phyloP scores from a whole-genome alignment of 2,797 vertebrate genomes.

The Sebastes trivittatus region DNA sequence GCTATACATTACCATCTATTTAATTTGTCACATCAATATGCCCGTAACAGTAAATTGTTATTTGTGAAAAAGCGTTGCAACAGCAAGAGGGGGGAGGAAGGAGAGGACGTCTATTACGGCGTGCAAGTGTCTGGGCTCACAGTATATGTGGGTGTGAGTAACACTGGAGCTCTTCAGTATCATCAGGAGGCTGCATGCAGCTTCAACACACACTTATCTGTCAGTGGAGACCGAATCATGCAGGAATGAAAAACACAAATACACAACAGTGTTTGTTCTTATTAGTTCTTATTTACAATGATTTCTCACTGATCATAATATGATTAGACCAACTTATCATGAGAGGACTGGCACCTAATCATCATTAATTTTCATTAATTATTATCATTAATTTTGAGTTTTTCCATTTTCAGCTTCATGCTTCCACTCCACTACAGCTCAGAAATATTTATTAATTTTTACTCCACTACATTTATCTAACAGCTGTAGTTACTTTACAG shows the following conservation, averaged over 20 bases:
- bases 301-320: neutral
- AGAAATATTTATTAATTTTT: too few relatives aligned
- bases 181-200: neutral
- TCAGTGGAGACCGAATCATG: neutral
- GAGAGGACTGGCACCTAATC: neutral
- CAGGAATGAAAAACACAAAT: neutral
- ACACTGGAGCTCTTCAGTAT: conserved; percentile 11
- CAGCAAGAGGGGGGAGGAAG: neutral
- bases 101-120: neutral
- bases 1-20: neutral
- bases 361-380: neutral
- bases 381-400: too few relatives aligned
- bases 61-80: conserved; percentile 2
- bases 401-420: too few relatives aligned
- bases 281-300: neutral
- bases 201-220: neutral
- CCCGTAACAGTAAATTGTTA: neutral
- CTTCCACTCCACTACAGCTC: too few relatives aligned
- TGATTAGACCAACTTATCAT: neutral
- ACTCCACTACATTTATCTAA: too few relatives aligned
- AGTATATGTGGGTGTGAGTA: conserved; percentile 21
- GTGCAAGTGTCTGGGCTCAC: neutral
- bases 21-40: conserved; percentile 13
- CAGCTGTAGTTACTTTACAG: too few relatives aligned
- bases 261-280: neutral